These are phyloP conservation scores for Pelodytes ibericus DNA, from an alignment of 2,797 vertebrate genomes.

Conservation along the genomic window DNA sequence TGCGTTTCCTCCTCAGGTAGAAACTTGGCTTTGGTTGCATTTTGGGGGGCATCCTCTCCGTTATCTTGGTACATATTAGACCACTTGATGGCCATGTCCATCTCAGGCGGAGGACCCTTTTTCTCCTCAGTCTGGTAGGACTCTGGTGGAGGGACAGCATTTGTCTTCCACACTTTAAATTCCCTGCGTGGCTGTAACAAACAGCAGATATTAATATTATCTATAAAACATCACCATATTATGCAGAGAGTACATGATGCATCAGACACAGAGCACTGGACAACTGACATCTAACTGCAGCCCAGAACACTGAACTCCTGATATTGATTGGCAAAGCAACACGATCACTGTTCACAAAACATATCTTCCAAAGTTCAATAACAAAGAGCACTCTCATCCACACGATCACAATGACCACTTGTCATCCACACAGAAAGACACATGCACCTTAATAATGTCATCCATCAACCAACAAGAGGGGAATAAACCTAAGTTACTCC, in stretches of 20 bases:
- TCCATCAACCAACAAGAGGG: too few relatives aligned
- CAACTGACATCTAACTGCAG: background rate
- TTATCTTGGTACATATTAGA: conserved; percentile 96
- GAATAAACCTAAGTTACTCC: too few relatives aligned
- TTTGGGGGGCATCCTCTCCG: conserved; percentile 87
- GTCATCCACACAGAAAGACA: too few relatives aligned
- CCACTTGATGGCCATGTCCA: conserved; percentile 98
- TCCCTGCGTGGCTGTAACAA: conserved; percentile 80
- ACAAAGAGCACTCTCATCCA: too few relatives aligned
- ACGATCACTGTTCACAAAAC: background rate
- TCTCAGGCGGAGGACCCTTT: conserved; percentile 81
- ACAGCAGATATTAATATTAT: conserved; percentile 8
- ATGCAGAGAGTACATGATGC: too few relatives aligned
- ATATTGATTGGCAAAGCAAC: background rate
- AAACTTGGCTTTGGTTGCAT: conserved; percentile 71
- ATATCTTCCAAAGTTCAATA: too few relatives aligned
- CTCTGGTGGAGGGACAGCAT: conserved; percentile 87
- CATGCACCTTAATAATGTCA: too few relatives aligned
- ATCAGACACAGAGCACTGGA: background rate
- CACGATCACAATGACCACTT: too few relatives aligned
- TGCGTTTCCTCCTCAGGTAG: conserved; percentile 75
- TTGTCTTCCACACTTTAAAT: conserved; percentile 89
- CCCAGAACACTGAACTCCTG: background rate
- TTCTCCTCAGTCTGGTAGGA: conserved; percentile 82
- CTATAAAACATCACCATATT: background rate